Evolutionary conservation across 1,140 invertebrate species (phyloP).

Genomic region (Delia radicum): DNA sequence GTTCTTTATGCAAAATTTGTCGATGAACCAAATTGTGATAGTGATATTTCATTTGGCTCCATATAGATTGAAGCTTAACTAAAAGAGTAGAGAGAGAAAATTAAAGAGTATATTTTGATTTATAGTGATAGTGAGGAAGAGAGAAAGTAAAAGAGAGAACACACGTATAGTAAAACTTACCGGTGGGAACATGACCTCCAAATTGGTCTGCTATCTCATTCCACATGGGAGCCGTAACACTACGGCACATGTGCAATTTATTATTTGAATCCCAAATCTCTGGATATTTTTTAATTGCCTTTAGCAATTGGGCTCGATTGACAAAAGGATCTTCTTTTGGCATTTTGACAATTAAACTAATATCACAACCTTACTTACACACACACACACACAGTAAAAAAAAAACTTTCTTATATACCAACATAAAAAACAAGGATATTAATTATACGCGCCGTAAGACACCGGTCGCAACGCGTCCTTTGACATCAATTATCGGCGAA

Average conservation of each 20-base stretch:
- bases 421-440: conserved; percentile 24
- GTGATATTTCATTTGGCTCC: conserved; percentile 54
- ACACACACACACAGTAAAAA: not conserved
- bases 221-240: conserved; percentile 53
- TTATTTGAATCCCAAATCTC: conserved; percentile 54
- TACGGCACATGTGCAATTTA: conserved; percentile 52
- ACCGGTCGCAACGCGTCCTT: conserved; percentile 48
- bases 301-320: conserved; percentile 50
- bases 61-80: conserved; percentile 52
- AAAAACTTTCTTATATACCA: not conserved
- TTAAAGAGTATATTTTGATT: not conserved
- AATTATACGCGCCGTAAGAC: conserved; percentile 30
- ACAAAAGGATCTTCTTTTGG: conserved; percentile 54
- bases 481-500: conserved; percentile 57
- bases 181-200: conserved; percentile 52
- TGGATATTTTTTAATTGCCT: conserved; percentile 53
- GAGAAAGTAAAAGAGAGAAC: not conserved
- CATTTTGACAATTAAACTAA: conserved; percentile 31
- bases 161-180: conserved; percentile 23
- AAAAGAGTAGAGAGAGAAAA: not conserved
- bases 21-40: conserved; percentile 51
- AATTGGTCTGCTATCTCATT: conserved; percentile 54
- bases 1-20: conserved; percentile 52
- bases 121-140: not conserved
- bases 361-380: not conserved